Conservation (phyloP, 2,797 vertebrate species). For the Spizella passerina region DNA sequence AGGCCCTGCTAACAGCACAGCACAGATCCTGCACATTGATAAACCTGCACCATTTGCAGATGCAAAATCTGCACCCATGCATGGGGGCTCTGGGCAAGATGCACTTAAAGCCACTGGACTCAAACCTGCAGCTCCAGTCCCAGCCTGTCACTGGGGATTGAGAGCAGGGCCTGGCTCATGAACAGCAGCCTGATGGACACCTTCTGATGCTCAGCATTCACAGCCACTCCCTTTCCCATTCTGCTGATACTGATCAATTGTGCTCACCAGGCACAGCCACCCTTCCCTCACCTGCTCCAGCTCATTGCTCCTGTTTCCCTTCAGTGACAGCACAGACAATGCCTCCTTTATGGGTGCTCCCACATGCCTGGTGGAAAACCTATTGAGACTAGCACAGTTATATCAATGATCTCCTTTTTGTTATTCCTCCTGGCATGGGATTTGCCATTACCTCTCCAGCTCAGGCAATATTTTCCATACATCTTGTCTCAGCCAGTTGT, state of each 20-base stretch:
- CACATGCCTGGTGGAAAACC: background rate
- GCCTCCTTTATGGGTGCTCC: conserved; percentile 20
- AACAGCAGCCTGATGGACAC: background rate
- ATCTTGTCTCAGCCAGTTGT: conserved; percentile 38
- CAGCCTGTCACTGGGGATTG: background rate
- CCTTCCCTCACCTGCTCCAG: background rate
- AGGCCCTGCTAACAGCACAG: background rate
- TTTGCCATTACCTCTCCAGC: conserved; percentile 27
- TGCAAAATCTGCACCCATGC: background rate
- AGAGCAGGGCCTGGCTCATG: background rate
- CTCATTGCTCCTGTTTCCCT: background rate
- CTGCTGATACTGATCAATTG: background rate
- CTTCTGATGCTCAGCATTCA: background rate
- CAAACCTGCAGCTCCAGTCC: background rate
- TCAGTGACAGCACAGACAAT: conserved; percentile 1
- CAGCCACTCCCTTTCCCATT: background rate
- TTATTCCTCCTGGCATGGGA: conserved; percentile 39
- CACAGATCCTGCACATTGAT: background rate
- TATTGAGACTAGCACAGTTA: background rate
- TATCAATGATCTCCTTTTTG: conserved; percentile 46
- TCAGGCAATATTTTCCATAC: conserved; percentile 37
- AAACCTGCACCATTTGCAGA: background rate
- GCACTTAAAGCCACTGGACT: background rate
- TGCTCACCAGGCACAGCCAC: conserved; percentile 3
- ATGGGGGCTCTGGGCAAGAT: background rate